These are phyloP conservation scores for Palythoa grandis DNA, from an alignment of 92 coral and sea anemone genomes.

Conservation along the genomic window DNA sequence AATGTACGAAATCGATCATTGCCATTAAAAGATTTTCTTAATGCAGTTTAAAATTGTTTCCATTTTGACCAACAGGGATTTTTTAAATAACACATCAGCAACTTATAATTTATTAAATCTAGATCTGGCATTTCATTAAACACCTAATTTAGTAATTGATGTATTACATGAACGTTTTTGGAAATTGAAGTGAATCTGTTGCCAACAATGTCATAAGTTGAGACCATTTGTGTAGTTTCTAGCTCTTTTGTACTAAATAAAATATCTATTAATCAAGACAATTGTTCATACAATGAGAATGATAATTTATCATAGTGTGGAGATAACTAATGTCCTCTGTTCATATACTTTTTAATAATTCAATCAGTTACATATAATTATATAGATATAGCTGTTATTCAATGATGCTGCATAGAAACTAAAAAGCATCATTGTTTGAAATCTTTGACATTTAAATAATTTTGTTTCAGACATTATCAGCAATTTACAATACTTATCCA, in stretches of 20 bases:
- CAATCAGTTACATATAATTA: neutral
- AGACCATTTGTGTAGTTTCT: no score
- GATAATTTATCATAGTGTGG: neutral
- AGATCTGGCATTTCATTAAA: neutral
- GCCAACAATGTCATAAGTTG: no score
- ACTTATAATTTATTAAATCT: neutral
- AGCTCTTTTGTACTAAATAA: no score
- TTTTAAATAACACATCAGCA: neutral
- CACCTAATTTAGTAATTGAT: neutral
- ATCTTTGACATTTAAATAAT: neutral
- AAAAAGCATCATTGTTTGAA: neutral
- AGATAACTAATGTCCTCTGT: neutral
- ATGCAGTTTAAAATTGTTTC: neutral
- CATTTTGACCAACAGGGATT: neutral
- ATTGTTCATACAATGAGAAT: neutral
- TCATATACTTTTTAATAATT: constrained; percentile 1
- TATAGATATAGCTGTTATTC: neutral
- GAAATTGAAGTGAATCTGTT: neutral
- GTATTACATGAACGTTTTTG: neutral
- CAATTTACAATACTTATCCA: no score
- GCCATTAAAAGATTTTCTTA: constrained; percentile 7
- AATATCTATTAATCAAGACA: no score
- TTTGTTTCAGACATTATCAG: neutral
- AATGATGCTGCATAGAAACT: neutral
- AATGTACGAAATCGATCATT: constrained; percentile 8